phyloP scores from a whole-genome alignment of 1,140 invertebrate species.

The Diachasmimorpha longicaudata region DNA sequence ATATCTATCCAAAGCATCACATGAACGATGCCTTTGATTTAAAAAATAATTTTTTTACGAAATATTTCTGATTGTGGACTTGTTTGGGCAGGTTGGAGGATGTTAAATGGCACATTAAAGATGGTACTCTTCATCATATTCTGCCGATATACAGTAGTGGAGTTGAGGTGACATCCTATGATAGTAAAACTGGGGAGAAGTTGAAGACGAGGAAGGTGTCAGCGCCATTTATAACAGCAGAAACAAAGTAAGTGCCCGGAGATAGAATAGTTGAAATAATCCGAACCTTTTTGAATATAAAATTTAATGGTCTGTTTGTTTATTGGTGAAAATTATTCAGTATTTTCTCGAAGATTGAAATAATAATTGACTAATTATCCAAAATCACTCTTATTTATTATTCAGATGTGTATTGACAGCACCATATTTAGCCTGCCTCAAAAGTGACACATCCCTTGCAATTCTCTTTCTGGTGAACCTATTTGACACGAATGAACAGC shows the following conservation, averaged over 20 bases:
- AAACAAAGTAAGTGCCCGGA: slow-evolving; percentile 58
- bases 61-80: slow-evolving; percentile 13
- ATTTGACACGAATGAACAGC: slow-evolving; percentile 45
- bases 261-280: no score
- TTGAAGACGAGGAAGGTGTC: slow-evolving; percentile 67
- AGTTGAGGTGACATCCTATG: slow-evolving; percentile 74
- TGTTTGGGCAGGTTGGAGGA: slow-evolving; percentile 50
- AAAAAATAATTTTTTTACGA: neutral
- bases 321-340: no score
- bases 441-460: slow-evolving; percentile 55
- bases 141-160: slow-evolving; percentile 70
- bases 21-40: neutral
- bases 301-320: no score
- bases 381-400: neutral
- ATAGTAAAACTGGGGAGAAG: slow-evolving; percentile 71
- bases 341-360: no score
- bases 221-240: slow-evolving; percentile 69
- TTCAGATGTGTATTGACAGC: slow-evolving; percentile 69
- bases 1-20: neutral
- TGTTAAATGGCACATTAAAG: slow-evolving; percentile 69
- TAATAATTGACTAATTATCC: no score
- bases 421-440: slow-evolving; percentile 71
- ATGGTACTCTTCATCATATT: slow-evolving; percentile 71
- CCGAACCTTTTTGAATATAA: no score
- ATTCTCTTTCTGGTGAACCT: slow-evolving; percentile 50